Base-by-base conservation (phyloP, 2,888 invertebrate species). In the Escarpia spicata region DNA sequence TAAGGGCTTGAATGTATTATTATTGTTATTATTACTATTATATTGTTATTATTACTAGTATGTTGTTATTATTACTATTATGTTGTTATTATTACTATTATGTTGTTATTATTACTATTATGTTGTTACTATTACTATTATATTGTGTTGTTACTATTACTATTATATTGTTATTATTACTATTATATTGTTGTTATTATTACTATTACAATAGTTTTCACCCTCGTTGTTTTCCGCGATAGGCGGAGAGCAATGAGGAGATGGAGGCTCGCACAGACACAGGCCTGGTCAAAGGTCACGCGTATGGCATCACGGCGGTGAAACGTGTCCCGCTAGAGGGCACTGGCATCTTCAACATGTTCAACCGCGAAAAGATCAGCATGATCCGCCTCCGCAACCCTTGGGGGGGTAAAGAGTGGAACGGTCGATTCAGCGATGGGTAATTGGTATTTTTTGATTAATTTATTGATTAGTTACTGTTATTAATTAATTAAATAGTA, bases 361-460 rank as follows among this genome's bases (percentile, higher is more conserved):
- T 96, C 95, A 97, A 95, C 93, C 96, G 97, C 94, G 97, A 97
- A 94, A 97, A 97, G 90, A 91, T 94, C 58, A 52, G 92, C 91
- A 97, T 97, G 97, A 96, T 97, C 19, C 96, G 97, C 60, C 96
- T 97, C 58, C 96, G 97, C 93, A 97, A 97, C 95, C 97, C 97
- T 3, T 97, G 97, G 97, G 97, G 97, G 44, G 97, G 97, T 92
- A 97, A 97, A 93, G 97, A 97, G 95, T 97, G 97, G 97, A 97
- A 96, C 93, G 97, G 97, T 2, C 96, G 97, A 43, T 97, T 97
- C 96, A 97, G 97, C 95, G 97, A 97, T 95, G 97, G 97, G 97
- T 97, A 95, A 95, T 96, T 94, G 9, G 58, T 26, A 37, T 91
- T 31, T 37, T 91, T 52, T 52, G 52, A 15, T 12, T 52, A 52